These are phyloP conservation scores for Corvus moneduloides DNA, from an alignment of 2,113 vertebrate species.

Conservation along the genomic window DNA sequence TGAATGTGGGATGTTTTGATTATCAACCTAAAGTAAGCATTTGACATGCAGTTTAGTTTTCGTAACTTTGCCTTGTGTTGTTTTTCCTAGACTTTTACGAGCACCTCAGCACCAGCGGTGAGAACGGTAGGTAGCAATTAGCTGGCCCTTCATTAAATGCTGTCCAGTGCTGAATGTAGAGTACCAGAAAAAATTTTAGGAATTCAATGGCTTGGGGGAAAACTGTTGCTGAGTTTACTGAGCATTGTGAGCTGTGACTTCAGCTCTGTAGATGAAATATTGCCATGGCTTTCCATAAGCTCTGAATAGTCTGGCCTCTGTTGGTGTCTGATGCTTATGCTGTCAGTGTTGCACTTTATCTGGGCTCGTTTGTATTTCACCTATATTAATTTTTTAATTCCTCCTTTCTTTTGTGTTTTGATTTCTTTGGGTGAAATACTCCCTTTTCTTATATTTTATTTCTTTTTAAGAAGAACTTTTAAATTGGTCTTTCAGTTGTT, in stretches of 20 bases:
- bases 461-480: neutral
- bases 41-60: neutral
- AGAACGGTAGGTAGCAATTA: conserved; percentile 65
- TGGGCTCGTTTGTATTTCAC: neutral
- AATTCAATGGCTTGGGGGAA: conserved; percentile 17
- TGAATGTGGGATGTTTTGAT: neutral
- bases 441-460: neutral
- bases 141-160: conserved; percentile 26
- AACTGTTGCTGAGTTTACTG: neutral
- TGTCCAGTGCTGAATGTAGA: conserved; percentile 39
- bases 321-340: neutral
- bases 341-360: neutral
- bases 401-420: neutral
- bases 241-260: neutral
- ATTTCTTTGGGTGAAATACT: neutral
- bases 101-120: conserved; percentile 33
- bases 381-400: neutral
- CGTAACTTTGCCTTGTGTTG: conserved; percentile 51
- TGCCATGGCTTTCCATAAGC: neutral
- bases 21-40: neutral
- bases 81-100: conserved; percentile 60
- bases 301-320: neutral
- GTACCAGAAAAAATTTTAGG: conserved; percentile 24
- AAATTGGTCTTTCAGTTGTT: neutral
- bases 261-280: neutral